Conservation (phyloP, 2,888 invertebrate genomes). For the Crossocerus cetratus region DNA sequence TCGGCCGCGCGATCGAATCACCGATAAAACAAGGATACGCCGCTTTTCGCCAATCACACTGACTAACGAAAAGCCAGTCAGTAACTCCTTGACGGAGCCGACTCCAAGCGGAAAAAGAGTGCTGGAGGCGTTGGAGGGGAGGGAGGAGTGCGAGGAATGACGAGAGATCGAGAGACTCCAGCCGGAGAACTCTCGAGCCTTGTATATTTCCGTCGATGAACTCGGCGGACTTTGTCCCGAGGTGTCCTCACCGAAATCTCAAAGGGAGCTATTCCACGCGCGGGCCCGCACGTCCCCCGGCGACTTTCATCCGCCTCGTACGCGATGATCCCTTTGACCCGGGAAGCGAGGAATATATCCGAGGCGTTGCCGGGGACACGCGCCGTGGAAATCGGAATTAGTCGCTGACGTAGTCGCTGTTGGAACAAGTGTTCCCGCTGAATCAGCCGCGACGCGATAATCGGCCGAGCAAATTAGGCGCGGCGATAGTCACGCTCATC, state of each 20-base stretch:
- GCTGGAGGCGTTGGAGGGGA: neutral
- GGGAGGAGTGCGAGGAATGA: conserved; percentile 13
- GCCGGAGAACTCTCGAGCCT: conserved; percentile 21
- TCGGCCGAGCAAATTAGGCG: conserved; percentile 25
- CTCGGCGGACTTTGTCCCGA: conserved; percentile 58
- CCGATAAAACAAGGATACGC: neutral
- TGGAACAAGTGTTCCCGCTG: conserved; percentile 51
- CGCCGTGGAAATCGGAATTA: conserved; percentile 41
- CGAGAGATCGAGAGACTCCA: conserved; percentile 27
- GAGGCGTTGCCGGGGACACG: neutral
- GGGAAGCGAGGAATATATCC: no score
- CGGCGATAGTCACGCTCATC: neutral
- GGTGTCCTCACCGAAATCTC: conserved; percentile 29
- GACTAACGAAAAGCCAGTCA: no score
- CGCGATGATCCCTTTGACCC: no score
- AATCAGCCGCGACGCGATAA: conserved; percentile 39
- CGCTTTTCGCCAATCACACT: neutral
- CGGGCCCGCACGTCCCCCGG: no score
- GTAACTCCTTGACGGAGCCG: no score
- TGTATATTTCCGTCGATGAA: conserved; percentile 67
- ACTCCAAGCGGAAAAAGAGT: neutral
- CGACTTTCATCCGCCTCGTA: no score
- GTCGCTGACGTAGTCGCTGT: conserved; percentile 37
- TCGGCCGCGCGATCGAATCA: neutral
- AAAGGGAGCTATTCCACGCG: conserved; percentile 12